Evolutionary conservation across 2,113 vertebrate genomes (phyloP).

Genomic region (Trematomus loennbergii): DNA sequence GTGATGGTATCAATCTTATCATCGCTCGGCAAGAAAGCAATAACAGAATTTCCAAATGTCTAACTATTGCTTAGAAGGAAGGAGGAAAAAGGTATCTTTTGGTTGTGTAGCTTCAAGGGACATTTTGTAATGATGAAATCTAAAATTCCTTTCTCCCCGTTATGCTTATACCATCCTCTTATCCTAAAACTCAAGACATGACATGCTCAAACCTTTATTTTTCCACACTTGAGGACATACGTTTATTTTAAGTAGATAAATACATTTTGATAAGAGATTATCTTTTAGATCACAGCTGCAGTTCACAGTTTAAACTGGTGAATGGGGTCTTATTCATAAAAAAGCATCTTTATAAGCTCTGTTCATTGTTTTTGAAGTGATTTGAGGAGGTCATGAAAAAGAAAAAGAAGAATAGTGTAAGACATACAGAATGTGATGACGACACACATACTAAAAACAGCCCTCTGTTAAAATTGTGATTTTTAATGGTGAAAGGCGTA

Average conservation of each 20-base stretch:
- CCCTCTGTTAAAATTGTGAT: neutral
- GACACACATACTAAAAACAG: conserved; percentile 9
- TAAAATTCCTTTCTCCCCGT: too few relatives aligned
- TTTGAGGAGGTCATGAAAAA: neutral
- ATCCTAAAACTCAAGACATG: too few relatives aligned
- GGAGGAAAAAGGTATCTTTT: too few relatives aligned
- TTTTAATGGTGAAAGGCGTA: neutral
- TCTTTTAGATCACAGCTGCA: neutral
- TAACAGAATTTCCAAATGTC: too few relatives aligned
- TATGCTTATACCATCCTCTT: too few relatives aligned
- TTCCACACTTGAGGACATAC: neutral
- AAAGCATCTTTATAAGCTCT: neutral
- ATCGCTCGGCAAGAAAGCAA: too few relatives aligned
- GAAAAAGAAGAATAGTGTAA: neutral
- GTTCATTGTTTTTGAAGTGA: neutral
- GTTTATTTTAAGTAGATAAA: neutral
- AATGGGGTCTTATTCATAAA: neutral
- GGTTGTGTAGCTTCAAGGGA: too few relatives aligned
- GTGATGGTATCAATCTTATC: too few relatives aligned
- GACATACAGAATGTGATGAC: neutral
- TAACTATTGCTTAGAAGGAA: too few relatives aligned
- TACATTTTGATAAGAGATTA: neutral
- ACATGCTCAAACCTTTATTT: neutral
- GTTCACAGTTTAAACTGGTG: neutral
- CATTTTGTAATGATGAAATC: too few relatives aligned